Evolutionary conservation across 2,113 vertebrate species (phyloP).

Genomic region (Mohoua ochrocephala): DNA sequence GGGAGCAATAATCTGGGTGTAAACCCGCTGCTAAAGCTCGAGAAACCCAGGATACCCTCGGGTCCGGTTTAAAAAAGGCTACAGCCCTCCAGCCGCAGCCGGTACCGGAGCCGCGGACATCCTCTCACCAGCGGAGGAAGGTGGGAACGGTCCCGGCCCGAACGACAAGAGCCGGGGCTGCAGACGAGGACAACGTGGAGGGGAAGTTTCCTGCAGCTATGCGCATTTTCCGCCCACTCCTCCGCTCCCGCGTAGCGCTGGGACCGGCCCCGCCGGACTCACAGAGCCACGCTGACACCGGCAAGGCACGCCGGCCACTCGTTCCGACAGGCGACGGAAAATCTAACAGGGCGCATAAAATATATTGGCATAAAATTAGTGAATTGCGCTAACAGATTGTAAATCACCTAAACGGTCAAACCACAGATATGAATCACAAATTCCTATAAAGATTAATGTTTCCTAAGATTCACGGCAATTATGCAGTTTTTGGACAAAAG

Average conservation of each 20-base stretch:
- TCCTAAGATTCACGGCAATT: slow-evolving; percentile 53
- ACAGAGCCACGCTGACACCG: background rate
- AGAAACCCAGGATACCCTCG: background rate
- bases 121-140: background rate
- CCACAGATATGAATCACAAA: slow-evolving; percentile 57
- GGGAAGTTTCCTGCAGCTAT: background rate
- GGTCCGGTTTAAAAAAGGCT: background rate
- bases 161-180: background rate
- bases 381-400: slow-evolving; percentile 26
- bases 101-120: background rate
- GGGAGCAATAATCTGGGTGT: background rate
- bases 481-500: slow-evolving; percentile 44
- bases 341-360: background rate
- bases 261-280: background rate
- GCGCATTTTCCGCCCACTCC: background rate
- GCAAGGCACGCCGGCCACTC: background rate
- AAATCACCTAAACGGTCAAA: slow-evolving; percentile 47
- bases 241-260: background rate
- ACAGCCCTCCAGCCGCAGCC: background rate
- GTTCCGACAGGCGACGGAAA: background rate
- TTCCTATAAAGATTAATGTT: slow-evolving; percentile 58
- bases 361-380: slow-evolving; percentile 51
- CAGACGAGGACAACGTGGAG: background rate
- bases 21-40: background rate
- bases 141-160: background rate